Evolutionary conservation across 2,888 invertebrate species (phyloP).

Genomic region (Agrilus biguttatus): DNA sequence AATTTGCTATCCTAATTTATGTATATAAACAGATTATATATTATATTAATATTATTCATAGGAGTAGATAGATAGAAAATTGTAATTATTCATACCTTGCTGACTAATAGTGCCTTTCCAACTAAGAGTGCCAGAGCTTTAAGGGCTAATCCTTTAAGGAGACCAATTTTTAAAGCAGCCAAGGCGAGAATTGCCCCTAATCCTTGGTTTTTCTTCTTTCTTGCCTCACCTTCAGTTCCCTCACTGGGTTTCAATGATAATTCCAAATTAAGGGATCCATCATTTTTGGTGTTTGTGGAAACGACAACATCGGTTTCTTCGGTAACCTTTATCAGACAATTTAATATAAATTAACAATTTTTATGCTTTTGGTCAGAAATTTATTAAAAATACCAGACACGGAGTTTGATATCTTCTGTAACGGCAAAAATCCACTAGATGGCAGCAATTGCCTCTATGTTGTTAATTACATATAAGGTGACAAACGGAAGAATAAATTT

Average conservation of each 20-base stretch:
- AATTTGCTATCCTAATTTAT: too few species aligned
- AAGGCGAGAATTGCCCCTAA: conserved; percentile 60
- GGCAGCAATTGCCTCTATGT: too few species aligned
- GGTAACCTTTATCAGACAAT: conserved; percentile 32
- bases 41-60: too few species aligned
- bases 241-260: conserved; percentile 40
- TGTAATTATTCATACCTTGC: conserved; percentile 41
- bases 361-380: too few species aligned
- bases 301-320: conserved; percentile 68
- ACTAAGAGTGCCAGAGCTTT: conserved; percentile 69
- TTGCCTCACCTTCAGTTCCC: conserved; percentile 19
- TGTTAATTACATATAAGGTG: too few species aligned
- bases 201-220: conserved; percentile 38
- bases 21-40: too few species aligned
- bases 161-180: conserved; percentile 65
- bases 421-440: too few species aligned
- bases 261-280: conserved; percentile 54
- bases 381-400: too few species aligned
- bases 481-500: too few species aligned
- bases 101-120: conserved; percentile 71
- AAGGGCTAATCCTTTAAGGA: conserved; percentile 66
- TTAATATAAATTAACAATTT: neutral
- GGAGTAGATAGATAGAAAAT: too few species aligned
- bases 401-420: too few species aligned
- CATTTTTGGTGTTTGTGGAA: conserved; percentile 50